Evolutionary conservation across 2,113 vertebrate species (phyloP).

Genomic region (Aspidoscelis tigris): DNA sequence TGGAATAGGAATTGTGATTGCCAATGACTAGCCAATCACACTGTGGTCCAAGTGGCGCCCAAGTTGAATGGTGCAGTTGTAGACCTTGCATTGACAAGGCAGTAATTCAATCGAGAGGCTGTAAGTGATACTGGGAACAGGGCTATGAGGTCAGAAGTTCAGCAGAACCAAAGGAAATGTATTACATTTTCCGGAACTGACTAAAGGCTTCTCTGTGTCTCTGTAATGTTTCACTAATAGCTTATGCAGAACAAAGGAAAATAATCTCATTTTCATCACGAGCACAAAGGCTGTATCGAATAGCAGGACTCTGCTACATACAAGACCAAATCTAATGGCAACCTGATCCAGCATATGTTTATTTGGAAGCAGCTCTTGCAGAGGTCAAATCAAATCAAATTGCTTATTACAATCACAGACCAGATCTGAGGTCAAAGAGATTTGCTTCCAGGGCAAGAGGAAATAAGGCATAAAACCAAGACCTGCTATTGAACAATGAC

Average conservation of each 20-base stretch:
- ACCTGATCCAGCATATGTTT: neutral
- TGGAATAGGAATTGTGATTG: neutral
- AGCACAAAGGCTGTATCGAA: neutral
- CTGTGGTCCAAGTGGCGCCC: neutral
- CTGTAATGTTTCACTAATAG: constrained; percentile 17
- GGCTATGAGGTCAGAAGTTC: constrained; percentile 19
- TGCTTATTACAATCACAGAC: no score
- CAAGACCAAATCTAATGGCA: neutral
- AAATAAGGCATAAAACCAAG: no score
- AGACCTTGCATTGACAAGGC: constrained; percentile 7
- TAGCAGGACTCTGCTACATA: neutral
- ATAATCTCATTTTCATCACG: neutral
- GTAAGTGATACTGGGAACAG: constrained; percentile 13
- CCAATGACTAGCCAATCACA: constrained; percentile 21
- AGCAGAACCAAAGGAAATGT: constrained; percentile 9
- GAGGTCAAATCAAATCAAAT: neutral
- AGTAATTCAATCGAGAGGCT: constrained; percentile 19
- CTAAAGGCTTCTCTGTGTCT: constrained; percentile 5
- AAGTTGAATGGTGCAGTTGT: neutral
- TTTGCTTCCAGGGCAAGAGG: neutral
- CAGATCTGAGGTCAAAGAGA: neutral
- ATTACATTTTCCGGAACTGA: constrained; percentile 34
- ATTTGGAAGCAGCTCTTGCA: neutral
- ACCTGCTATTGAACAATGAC: no score
- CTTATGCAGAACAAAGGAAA: neutral